A percentile compares a stretch with the other conserved stretches of the same genome.
These are phyloP conservation scores for Cataglyphis livida DNA, from an alignment of 2,888 invertebrate species.

Conservation along the genomic window DNA sequence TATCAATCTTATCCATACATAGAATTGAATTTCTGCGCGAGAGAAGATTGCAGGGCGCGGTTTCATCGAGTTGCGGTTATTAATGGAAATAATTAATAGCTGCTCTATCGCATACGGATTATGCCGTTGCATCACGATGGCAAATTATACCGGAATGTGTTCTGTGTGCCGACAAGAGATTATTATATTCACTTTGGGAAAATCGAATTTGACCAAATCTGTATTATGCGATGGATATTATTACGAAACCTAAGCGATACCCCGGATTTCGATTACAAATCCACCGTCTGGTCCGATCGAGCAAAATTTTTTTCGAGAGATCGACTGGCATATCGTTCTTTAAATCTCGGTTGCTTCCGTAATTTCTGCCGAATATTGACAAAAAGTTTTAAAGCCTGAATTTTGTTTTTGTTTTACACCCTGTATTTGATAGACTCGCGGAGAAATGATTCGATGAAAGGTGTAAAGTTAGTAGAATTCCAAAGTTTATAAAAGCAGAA, in stretches of 20 bases:
- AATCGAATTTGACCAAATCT: neutral
- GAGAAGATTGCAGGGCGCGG: neutral
- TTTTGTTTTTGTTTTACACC: neutral
- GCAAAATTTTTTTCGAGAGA: neutral
- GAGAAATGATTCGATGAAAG: neutral
- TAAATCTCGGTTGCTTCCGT: neutral
- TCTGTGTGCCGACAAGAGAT: neutral
- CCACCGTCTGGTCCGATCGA: neutral
- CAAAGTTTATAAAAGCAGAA: neutral
- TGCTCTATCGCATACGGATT: conserved; percentile 18
- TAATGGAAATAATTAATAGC: conserved; percentile 45
- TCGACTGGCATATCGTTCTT: neutral
- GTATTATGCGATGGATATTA: neutral
- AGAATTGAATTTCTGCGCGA: conserved; percentile 7
- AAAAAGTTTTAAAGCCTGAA: neutral
- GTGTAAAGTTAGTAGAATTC: neutral
- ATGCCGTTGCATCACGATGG: neutral
- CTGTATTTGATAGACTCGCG: neutral
- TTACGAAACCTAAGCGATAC: neutral
- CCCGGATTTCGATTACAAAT: neutral
- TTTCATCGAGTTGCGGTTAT: neutral
- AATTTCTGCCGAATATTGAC: neutral
- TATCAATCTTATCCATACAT: neutral
- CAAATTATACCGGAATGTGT: conserved; percentile 32
- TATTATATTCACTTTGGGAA: neutral